Evolutionary conservation across 2,113 vertebrate genomes (phyloP).

Genomic region (Nycticorax nycticorax): DNA sequence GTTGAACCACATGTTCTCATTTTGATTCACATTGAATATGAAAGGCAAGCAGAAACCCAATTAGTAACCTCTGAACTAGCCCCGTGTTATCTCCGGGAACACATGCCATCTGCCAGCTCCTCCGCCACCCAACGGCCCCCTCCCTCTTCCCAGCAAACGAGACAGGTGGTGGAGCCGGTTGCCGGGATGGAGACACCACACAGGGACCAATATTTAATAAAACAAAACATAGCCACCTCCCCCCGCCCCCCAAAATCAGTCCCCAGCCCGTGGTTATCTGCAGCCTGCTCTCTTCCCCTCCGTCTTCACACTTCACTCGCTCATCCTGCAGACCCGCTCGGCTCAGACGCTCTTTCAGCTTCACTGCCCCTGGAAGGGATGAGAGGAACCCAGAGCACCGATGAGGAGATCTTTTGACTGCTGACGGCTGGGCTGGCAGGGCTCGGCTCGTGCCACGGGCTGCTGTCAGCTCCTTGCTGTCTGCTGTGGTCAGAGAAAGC

Average conservation of each 20-base stretch:
- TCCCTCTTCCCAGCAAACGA: neutral
- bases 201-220: neutral
- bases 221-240: neutral
- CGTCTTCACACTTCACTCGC: accelerated
- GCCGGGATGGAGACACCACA: neutral
- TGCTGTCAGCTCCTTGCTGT: neutral
- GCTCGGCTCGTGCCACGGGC: neutral
- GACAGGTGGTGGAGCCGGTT: neutral
- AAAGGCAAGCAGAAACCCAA: constrained; percentile 66
- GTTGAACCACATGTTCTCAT: constrained; percentile 9
- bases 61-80: constrained; percentile 69
- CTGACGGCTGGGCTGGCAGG: neutral
- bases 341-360: neutral
- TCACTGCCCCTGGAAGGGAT: neutral
- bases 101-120: constrained; percentile 43
- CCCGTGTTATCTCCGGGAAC: constrained; percentile 47
- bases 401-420: neutral
- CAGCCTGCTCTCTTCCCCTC: neutral
- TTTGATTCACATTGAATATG: neutral
- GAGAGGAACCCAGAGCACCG: neutral
- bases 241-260: neutral
- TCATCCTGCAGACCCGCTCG: neutral
- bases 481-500: neutral
- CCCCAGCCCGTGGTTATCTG: neutral
- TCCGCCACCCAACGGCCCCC: accelerated